These are phyloP conservation scores for Venturia canescens DNA, from an alignment of 1,140 invertebrate genomes.

Conservation along the genomic window DNA sequence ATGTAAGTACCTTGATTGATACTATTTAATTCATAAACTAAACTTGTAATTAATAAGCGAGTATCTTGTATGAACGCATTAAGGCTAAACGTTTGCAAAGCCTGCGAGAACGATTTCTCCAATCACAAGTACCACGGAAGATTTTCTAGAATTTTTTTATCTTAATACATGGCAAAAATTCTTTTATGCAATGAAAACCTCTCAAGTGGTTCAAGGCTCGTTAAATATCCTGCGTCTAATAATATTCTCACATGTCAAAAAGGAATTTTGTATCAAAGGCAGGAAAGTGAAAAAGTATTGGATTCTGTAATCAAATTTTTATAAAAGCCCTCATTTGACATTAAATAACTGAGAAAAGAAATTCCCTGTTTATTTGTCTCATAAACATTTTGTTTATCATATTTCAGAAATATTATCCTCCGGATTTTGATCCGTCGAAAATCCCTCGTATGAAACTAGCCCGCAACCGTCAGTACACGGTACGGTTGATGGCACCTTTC, in stretches of 20 bases:
- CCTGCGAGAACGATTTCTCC: too few species aligned
- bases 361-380: neutral
- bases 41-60: neutral
- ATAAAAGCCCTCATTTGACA: neutral
- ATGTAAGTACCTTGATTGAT: conserved; percentile 59
- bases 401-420: conserved; percentile 99
- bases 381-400: conserved; percentile 31
- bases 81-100: neutral
- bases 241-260: too few species aligned
- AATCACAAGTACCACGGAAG: too few species aligned
- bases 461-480: conserved; percentile 97
- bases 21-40: conserved; percentile 4
- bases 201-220: too few species aligned
- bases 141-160: too few species aligned
- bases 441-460: conserved; percentile 97
- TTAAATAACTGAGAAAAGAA: neutral
- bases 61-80: neutral
- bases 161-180: too few species aligned
- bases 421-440: conserved; percentile 99
- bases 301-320: too few species aligned
- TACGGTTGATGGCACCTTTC: conserved; percentile 98
- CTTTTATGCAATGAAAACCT: too few species aligned
- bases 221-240: too few species aligned
- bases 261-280: too few species aligned
- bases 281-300: too few species aligned